Base-by-base conservation (phyloP, 2,113 vertebrate species). In the Phaethornis superciliosus region DNA sequence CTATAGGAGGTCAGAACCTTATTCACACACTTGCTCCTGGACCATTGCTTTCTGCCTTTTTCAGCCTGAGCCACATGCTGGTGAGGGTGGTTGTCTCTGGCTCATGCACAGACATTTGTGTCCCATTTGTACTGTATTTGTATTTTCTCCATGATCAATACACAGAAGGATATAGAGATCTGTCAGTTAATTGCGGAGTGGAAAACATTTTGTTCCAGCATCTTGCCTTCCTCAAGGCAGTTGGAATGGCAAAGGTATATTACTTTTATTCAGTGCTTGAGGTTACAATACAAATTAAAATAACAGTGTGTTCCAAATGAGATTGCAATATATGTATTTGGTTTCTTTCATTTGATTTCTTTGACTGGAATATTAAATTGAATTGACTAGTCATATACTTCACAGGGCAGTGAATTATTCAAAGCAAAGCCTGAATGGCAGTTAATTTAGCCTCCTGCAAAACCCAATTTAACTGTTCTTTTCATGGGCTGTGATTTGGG, bases 291-390 rank as follows among this genome's bases (percentile, higher is more conserved):
- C 28, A 78, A 74, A 60, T 77, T 78, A 84, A 68, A 64, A 82
- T 62, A 93, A 76, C 65, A 81, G 28, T 28, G 5, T 5, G 4
- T 93, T 96, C 87, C n/a, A 68, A 78, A 91, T 75, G 33, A 78
- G 52, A 77, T 82, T 91, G 56, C 59, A 72, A 69, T 88, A 15
- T 24, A 89, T 52, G 81, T 51, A 46, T 72, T 64, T 2, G 18
- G 49, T 89, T 92, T 76, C 56, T 90, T 94, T 96, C 55, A 76
- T 92, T 88, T 93, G n/a, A 76, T 92, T 94, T 60, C 26, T 93
- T 77, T 81, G 62, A 64, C 85, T 87, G 75, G 27, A 54, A 26
- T 65, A 77, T 88, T 81, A 91, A 93, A 75, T 69, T 81, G 49
- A 92, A 94, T 89, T 94, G 64, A 80, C 58, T 87, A 81, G 56